Base-by-base conservation (phyloP, 2,888 invertebrate species). In the Cistogaster globosa region DNA sequence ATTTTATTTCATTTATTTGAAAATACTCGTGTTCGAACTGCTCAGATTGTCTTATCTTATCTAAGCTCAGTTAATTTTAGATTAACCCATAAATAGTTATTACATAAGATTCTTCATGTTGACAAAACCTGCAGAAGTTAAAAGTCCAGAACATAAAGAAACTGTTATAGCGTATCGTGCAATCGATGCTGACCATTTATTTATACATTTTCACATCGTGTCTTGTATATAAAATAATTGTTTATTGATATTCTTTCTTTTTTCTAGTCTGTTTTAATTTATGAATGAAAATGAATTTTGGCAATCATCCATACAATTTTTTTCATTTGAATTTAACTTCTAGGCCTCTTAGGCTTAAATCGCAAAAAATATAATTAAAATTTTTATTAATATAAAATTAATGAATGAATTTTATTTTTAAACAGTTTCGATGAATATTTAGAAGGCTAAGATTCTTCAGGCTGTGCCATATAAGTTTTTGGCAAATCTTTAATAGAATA, bases 341-440 rank as follows among this genome's bases (percentile, higher is more conserved):
- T 38, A 16, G 55, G 68, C 22, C 68, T 55, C 16, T 22, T n/a
- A 32, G 42, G 38, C 45, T 51, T 51, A 51, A 51, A 18, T 51
- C 18, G 42, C 1, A 3, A 16, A 68, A 68, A 68, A 20, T 22
- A 20, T 8, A 16, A 53, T 20, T 3, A 32, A 26, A 71, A 38
- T 32, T 32, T 8, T 71, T 42, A 57, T 69, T 45, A 26, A 42
- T 71, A 22, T 58, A 32, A 45, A 71, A 71, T 58, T 71, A 71
- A 32, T 45, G 32, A 71, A 71, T 58, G 58, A 71, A 58, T 18
- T 48, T 26, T 36, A 14, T 68, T 42, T 12, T 6, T n/a, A n/a
- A 69, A 69, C 42, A 42, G 22, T 57, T 32, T 32, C 58, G n/a
- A 69, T 69, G 57, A 57, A 55, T 26, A 16, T 68, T 26, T 14